phyloP scores from a whole-genome alignment of 2,113 vertebrate genomes.

The Phyllostomus discolor region DNA sequence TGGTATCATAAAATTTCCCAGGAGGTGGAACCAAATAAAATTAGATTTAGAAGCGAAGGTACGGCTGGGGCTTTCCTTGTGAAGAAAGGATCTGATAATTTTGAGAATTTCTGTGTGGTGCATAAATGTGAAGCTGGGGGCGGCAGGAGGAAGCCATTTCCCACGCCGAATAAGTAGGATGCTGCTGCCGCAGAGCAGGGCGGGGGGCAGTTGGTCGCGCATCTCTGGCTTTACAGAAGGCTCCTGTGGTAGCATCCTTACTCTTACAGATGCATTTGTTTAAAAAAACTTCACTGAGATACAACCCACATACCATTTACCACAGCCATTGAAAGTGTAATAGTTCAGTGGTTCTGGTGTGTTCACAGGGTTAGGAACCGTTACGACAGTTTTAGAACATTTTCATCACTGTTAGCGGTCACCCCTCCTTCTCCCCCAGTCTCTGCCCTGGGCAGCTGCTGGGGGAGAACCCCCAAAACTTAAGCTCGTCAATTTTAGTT shows the following conservation, averaged over 20 bases:
- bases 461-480: background rate
- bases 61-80: conserved; percentile 61
- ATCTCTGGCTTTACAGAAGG: background rate
- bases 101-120: conserved; percentile 60
- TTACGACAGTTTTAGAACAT: background rate
- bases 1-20: conserved; percentile 61
- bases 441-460: background rate
- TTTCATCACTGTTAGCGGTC: background rate
- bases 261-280: background rate
- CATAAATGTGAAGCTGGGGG: conserved; percentile 9
- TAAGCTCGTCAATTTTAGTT: background rate
- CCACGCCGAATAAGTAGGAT: conserved; percentile 44
- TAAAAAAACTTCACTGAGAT: background rate
- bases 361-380: background rate
- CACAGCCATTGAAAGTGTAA: background rate
- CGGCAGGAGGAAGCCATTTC: conserved; percentile 59
- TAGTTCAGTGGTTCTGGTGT: background rate
- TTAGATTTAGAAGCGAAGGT: conserved; percentile 49
- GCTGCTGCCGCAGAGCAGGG: conserved; percentile 35
- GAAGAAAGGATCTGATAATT: conserved; percentile 51
- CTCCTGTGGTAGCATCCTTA: background rate
- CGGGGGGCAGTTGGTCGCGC: background rate
- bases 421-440: background rate
- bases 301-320: background rate
- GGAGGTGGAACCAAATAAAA: conserved; percentile 46